Evolutionary conservation across 2,797 vertebrate species (phyloP), one percentile per base, ranked within the genome.

Genomic region (Pangasius larnaudii): DNA sequence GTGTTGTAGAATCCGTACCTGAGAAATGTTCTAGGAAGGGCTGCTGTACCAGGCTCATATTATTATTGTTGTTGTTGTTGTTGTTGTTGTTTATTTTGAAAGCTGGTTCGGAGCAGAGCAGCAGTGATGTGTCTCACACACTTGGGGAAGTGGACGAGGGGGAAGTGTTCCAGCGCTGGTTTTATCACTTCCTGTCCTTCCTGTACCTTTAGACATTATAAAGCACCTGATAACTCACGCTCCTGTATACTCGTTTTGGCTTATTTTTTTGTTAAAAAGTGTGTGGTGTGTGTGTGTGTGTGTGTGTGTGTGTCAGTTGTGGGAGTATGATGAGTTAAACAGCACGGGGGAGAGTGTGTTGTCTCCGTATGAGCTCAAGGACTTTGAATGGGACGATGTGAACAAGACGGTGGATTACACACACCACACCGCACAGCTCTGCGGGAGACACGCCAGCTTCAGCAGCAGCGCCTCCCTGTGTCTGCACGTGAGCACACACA

Each of bases 271-370:
- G 14, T 51, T 22, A 56, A 33, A 42, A 19, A 22, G 49, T 74
- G 4, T 36, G 14, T 58, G 72, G 16, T 85, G 36, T 75, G 33
- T 75, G 36, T 85, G 11, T 56, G 2, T 9, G 30, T 71, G 1
- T 72, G 39, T 63, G 81, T 53, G 14, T 90, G 22, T 75, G 27
- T 67, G 13, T 22, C 81, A 99, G 98, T 82, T 99, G 58, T 96
- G 97, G 8, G 98, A 99, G 91, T 98, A 97, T 42, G 89, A 96
- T 0, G 94, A 97, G 0, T 63, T 89, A 0, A 96, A 97, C 13
- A 74, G 96, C 90, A 93, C 90, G 0, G 95, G 85, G 0, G 85
- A 94, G 0, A 91, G 91, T 10, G 94, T 97, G 1, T 96, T 97
- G 58, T 95, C 97, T 0, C 92, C 97, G 0, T 98, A 98, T 0